A percentile compares a stretch with the other conserved stretches of the same genome.
These are phyloP conservation scores for Poecilus cupreus DNA, from an alignment of 2,888 invertebrate genomes.

Conservation along the genomic window DNA sequence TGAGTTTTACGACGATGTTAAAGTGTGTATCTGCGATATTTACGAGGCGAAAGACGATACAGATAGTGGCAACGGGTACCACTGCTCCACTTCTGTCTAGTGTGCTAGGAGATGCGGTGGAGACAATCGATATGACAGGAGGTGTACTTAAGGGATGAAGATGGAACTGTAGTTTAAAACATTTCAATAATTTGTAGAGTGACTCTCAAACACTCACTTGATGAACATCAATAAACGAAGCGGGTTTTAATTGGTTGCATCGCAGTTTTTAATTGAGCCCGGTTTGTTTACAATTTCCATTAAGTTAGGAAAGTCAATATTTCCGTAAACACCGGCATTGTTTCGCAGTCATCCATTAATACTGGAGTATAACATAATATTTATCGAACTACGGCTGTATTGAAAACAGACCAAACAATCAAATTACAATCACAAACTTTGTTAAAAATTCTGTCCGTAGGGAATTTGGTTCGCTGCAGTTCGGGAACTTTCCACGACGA, in stretches of 20 bases:
- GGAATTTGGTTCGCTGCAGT: no score
- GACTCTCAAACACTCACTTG: background rate
- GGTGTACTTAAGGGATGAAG: no score
- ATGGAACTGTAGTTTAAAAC: no score
- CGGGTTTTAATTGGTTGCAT: background rate
- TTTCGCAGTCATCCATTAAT: slow-evolving; percentile 6
- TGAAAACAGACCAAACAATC: slow-evolving; percentile 21
- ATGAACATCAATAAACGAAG: background rate
- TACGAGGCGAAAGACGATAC: slow-evolving; percentile 30
- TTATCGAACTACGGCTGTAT: slow-evolving; percentile 26
- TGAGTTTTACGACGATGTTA: slow-evolving; percentile 38
- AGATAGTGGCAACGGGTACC: background rate
- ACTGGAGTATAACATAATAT: slow-evolving; percentile 21
- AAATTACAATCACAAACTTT: slow-evolving; percentile 22
- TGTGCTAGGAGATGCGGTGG: background rate
- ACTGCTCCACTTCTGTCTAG: background rate
- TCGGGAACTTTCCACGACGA: background rate
- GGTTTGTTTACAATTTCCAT: slow-evolving; percentile 15
- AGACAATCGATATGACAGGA: background rate
- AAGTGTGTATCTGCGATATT: slow-evolving; percentile 40
- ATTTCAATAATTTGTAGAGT: no score
- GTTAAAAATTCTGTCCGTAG: background rate
- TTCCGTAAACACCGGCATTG: slow-evolving; percentile 23
- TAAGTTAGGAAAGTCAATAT: slow-evolving; percentile 36
- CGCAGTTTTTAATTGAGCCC: slow-evolving; percentile 16